phyloP scores from a whole-genome alignment of 2,113 vertebrate species.

The Phrynosoma platyrhinos region DNA sequence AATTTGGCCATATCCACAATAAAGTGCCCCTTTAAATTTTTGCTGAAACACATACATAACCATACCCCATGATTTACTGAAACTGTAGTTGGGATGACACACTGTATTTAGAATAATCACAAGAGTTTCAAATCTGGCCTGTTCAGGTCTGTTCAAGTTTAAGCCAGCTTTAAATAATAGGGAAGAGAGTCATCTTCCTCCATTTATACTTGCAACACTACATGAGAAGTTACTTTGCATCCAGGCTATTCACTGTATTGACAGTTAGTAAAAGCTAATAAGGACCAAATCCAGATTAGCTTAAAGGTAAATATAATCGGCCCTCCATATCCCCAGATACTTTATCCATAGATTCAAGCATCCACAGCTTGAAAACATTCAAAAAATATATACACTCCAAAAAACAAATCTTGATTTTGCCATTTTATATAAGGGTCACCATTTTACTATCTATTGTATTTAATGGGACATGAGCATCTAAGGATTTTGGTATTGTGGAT shows the following conservation, averaged over 20 bases:
- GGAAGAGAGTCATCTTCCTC: background rate
- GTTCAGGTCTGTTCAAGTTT: background rate
- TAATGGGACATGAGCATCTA: too few species aligned
- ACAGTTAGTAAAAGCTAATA: background rate
- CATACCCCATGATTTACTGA: background rate
- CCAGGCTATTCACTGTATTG: background rate
- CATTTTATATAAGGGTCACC: too few species aligned
- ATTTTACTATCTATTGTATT: too few species aligned
- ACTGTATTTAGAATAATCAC: background rate
- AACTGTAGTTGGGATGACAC: background rate
- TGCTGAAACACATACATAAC: background rate
- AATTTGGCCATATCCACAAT: background rate
- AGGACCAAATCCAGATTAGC: background rate
- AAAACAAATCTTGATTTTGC: too few species aligned
- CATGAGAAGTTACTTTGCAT: background rate
- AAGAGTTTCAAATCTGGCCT: background rate
- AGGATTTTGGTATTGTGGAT: too few species aligned
- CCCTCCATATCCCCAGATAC: too few species aligned
- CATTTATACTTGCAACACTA: background rate
- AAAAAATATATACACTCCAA: too few species aligned
- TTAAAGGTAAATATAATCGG: too few species aligned
- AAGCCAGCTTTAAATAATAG: background rate
- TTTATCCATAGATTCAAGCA: too few species aligned
- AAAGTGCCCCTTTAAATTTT: background rate
- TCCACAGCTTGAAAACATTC: too few species aligned